Evolutionary conservation across 2,113 vertebrate genomes (phyloP), one percentile per base, ranked within the genome.

Genomic region (Mustela nigripes): DNA sequence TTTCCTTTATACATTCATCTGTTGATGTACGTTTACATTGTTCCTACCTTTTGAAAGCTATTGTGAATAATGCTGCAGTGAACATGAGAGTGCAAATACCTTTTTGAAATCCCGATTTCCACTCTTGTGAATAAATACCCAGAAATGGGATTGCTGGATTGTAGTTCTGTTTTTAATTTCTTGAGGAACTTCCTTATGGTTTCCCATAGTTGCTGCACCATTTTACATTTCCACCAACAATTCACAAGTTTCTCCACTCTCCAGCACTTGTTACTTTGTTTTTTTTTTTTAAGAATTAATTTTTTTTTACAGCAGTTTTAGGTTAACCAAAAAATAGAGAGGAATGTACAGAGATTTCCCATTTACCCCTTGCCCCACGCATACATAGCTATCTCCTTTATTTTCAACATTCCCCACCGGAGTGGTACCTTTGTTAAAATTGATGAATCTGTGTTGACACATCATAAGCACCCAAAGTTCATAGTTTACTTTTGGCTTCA

Each of bases 41-140:
- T 95, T 97, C 84, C 22, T 69, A 11, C 31, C 11, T 82, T 42
- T 95, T 71, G 69, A 62, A 62, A 62, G 39, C 90, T 92, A 42
- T 60, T 96, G 48, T 95, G 93, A 88, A 69, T 92, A 96, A 78
- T 92, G 67, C 33, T 92, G 18, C 69, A 89, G 3, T 87, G 84
- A 92, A 82, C 18, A 45, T 74, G 56, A 31, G 36, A 83, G 18
- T 60, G 24, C 31, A 80, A 42, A 79, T 94, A 89, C 56, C 33
- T 79, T 31, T 93, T 78, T 85, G 62, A 73, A 48, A 90, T 67
- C 33, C 48, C n/a, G 14, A 79, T 87, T 69, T 94, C 36, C 87
- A 50, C 4, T 87, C 26, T 58, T 79, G 22, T 53, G 73, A 87
- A 33, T 67, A 56, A 74, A 76, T 79, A 58, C 60, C 45, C 31